Evolutionary conservation across 2,888 invertebrate genomes (phyloP).

Genomic region (Thumatha senex): DNA sequence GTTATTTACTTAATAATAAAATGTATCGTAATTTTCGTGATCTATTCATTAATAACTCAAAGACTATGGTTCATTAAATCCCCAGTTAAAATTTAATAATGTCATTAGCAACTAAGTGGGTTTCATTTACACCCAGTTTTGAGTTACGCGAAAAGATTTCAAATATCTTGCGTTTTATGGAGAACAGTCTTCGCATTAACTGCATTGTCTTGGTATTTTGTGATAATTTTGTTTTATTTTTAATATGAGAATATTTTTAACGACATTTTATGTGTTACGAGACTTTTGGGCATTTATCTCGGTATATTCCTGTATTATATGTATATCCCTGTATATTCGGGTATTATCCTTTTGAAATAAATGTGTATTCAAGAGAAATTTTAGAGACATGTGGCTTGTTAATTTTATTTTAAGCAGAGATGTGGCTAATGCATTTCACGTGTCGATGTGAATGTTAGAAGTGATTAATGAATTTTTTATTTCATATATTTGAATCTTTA

Average conservation of each 20-base stretch:
- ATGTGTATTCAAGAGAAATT: constrained; percentile 48
- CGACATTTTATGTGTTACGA: constrained; percentile 28
- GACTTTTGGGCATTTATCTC: constrained; percentile 51
- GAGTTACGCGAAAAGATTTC: constrained; percentile 13
- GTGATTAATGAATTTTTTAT: constrained; percentile 16
- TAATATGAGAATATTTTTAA: constrained; percentile 13
- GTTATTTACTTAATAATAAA: too few species aligned
- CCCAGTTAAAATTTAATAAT: constrained; percentile 5
- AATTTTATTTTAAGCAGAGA: constrained; percentile 29
- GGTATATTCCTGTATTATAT: too few species aligned
- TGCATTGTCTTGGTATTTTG: constrained; percentile 31
- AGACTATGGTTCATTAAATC: too few species aligned
- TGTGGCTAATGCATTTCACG: constrained; percentile 28
- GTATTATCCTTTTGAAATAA: constrained; percentile 63
- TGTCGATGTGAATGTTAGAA: constrained; percentile 16
- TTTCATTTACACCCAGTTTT: constrained; percentile 11
- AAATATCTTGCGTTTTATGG: constrained; percentile 22
- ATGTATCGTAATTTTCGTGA: too few species aligned
- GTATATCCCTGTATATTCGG: too few species aligned
- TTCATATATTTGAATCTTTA: constrained; percentile 5
- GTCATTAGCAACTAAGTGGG: constrained; percentile 1
- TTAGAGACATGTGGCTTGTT: constrained; percentile 30
- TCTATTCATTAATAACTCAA: too few species aligned
- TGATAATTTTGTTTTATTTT: constrained; percentile 19
- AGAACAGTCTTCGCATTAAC: constrained; percentile 23